Evolutionary conservation across 2,797 vertebrate species (phyloP).

Genomic region (Pseudomugil tenellus): DNA sequence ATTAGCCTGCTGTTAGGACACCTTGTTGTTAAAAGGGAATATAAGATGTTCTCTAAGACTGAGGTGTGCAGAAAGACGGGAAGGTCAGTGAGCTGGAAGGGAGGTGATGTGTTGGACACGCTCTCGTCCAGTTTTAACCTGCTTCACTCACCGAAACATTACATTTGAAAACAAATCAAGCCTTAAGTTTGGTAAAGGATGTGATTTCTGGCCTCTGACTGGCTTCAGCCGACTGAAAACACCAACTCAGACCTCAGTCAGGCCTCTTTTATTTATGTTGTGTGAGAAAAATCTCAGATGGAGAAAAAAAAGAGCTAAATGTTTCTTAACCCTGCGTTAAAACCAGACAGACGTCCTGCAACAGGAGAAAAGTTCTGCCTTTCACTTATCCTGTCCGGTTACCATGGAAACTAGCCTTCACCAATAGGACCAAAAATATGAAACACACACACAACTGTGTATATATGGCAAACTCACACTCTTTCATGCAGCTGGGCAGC

Average conservation of each 20-base stretch:
- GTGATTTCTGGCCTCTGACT: not conserved
- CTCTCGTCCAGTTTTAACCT: no score
- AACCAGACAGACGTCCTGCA: not conserved
- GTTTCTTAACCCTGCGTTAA: not conserved
- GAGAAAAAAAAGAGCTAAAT: not conserved
- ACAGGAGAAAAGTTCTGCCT: slow-evolving; percentile 13
- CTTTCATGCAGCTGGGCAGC: slow-evolving; percentile 79
- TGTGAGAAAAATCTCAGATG: no score
- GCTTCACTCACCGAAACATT: not conserved
- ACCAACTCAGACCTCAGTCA: no score
- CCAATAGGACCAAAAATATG: slow-evolving; percentile 17
- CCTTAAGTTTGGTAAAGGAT: not conserved
- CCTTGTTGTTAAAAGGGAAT: slow-evolving; percentile 41
- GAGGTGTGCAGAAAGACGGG: not conserved
- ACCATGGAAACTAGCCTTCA: slow-evolving; percentile 69
- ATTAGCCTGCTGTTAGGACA: slow-evolving; percentile 64
- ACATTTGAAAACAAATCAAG: not conserved
- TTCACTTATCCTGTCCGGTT: slow-evolving; percentile 66
- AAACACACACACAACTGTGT: slow-evolving; percentile 13
- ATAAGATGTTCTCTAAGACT: slow-evolving; percentile 9
- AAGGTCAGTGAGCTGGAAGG: no score
- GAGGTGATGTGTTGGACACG: no score
- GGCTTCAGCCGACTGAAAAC: no score
- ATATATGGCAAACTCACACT: slow-evolving; percentile 38
- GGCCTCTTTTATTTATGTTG: no score